Percentiles rank a stretch among this genome's conserved stretches.
phyloP scores from a whole-genome alignment of 2,888 invertebrate species.

The Zygaena filipendulae region DNA sequence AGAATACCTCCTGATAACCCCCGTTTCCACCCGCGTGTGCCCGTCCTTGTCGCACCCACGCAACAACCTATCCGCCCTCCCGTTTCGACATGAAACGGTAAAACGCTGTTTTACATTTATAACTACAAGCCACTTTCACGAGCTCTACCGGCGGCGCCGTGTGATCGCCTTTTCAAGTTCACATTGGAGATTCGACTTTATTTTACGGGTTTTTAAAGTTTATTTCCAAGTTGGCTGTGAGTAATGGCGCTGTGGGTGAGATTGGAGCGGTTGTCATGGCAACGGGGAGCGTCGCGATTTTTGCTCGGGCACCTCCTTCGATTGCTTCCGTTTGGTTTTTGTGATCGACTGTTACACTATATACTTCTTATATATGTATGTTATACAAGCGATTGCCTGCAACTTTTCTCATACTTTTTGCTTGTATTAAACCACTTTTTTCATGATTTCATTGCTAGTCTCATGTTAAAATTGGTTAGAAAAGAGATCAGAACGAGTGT shows the following conservation, averaged over 20 bases:
- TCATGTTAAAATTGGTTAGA: too few relatives aligned
- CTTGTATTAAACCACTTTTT: too few relatives aligned
- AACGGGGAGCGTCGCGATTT: constrained; percentile 48
- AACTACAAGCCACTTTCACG: constrained; percentile 51
- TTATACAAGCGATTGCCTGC: too few relatives aligned
- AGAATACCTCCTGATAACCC: constrained; percentile 35
- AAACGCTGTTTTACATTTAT: constrained; percentile 66
- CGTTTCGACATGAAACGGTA: constrained; percentile 32
- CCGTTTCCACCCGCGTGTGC: constrained; percentile 19
- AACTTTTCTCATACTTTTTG: too few relatives aligned
- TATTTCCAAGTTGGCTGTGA: constrained; percentile 18
- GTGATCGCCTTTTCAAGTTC: constrained; percentile 12
- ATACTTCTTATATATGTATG: too few relatives aligned
- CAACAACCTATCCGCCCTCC: constrained; percentile 23
- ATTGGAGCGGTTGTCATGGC: constrained; percentile 33
- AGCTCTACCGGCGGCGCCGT: constrained; percentile 23
- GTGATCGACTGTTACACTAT: too few relatives aligned
- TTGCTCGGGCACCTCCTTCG: constrained; percentile 45
- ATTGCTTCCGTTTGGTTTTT: constrained; percentile 40
- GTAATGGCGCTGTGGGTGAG: constrained; percentile 6
- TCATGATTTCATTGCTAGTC: too few relatives aligned
- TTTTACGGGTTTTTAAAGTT: constrained; percentile 19
- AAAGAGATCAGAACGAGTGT: too few relatives aligned
- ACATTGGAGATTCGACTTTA: constrained; percentile 21
- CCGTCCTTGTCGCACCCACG: constrained; percentile 19